phyloP scores from a whole-genome alignment of 2,113 vertebrate genomes.

The Lathamus discolor region DNA sequence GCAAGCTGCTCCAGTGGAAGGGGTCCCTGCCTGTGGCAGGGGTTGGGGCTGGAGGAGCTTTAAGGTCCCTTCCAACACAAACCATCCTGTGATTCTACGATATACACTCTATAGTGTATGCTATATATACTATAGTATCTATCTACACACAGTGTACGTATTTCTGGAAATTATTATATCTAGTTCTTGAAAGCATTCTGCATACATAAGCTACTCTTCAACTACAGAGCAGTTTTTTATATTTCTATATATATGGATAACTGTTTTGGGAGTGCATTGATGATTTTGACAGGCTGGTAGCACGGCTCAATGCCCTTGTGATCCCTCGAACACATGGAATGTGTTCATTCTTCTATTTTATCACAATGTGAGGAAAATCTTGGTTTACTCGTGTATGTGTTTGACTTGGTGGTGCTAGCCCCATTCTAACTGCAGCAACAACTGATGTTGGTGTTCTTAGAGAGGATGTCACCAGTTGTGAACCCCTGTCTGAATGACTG shows the following conservation, averaged over 20 bases:
- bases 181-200: not conserved
- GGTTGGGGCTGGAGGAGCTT: not conserved
- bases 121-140: not conserved
- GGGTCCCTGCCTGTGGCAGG: not conserved
- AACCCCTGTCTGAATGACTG: not conserved
- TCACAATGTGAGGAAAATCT: not conserved
- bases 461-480: rapidly evolving
- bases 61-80: not conserved
- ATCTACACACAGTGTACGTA: not conserved
- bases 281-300: not conserved
- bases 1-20: too few relatives aligned
- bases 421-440: not conserved
- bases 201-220: not conserved
- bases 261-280: not conserved
- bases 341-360: not conserved
- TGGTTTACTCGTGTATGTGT: not conserved
- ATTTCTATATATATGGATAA: not conserved
- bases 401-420: not conserved
- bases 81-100: not conserved
- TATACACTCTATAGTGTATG: not conserved
- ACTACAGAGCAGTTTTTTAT: not conserved
- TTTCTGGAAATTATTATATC: not conserved
- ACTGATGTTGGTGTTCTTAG: not conserved
- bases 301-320: not conserved
- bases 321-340: not conserved